Evolutionary conservation across 2,888 invertebrate genomes (phyloP), one percentile per base, ranked within the genome.

Genomic region (Netelia fuscicornis): DNA sequence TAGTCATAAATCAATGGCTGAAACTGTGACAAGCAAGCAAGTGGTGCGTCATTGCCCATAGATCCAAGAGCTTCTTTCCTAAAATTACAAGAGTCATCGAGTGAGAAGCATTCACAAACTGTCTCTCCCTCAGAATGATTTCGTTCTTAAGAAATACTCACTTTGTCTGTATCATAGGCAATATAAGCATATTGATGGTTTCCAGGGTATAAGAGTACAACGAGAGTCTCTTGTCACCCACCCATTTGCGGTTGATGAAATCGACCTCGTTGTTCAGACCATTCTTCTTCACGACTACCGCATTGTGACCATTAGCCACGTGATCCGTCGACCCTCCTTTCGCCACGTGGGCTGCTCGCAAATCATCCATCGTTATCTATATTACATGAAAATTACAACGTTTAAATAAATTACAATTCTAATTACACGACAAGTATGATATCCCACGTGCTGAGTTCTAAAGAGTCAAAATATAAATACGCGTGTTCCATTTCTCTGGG

Each of bases 61-160:
- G 99, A 99, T 76, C 99, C 99, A 25, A 99, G 95, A 0, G 99
- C 98, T 95, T 99, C 99, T 95, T 99, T 99, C 94, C 98, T 99
- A 94, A 48, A 94, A 92, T 60, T 42, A 17, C 25, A 70, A 48
- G 8, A 68, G 23, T 48, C 25, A 37, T 11, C 23, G 37, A 23
- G 10, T 30, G 1, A 68, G 58, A 64, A 10, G 68, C 13, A 3
- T 25, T 58, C 42, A 13, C 2, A 52, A 13, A n/a, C 13, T 60
- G 30, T n/a, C 13, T 13, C 37, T 64, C 6, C 11, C 0, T 25
- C 37, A 1, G 25, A 13, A 58, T 58, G 3, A 30, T 52, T 13
- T 56, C 8, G 25, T 11, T 44, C 60, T 25, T 62, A 81, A 54
- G 37, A 58, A 76, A 48, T 71, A 94, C 96, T 94, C 93, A 98